phyloP scores from a whole-genome alignment of 64 coral and sea anemone genomes.

The Cladopsammia gracilis region DNA sequence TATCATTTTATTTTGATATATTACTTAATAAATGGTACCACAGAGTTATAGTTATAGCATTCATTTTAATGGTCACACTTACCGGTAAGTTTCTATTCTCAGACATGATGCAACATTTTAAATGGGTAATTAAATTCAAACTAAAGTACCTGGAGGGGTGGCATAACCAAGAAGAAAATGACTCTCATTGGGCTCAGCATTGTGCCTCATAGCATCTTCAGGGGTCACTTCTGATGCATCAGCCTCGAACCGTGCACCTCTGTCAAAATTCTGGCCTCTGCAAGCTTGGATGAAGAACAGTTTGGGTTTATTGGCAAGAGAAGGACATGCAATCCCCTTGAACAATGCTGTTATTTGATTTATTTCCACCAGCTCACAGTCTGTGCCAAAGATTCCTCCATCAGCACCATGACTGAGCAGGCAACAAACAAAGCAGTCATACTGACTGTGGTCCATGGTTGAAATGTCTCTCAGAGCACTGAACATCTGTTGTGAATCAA shows the following conservation, averaged over 20 bases:
- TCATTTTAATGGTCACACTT: too few relatives aligned
- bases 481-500: constrained; percentile 70
- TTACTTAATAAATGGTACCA: too few relatives aligned
- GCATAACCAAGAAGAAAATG: constrained; percentile 96
- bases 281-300: constrained; percentile 98
- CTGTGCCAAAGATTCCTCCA: constrained; percentile 87
- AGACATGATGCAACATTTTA: neutral
- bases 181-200: constrained; percentile 94
- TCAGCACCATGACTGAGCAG: constrained; percentile 82
- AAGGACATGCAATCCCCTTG: constrained; percentile 72
- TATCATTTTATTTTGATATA: too few relatives aligned
- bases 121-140: neutral
- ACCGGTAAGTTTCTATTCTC: too few relatives aligned
- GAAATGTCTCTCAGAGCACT: constrained; percentile 61
- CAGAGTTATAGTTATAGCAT: too few relatives aligned
- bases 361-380: constrained; percentile 65
- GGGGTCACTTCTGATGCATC: constrained; percentile 67
- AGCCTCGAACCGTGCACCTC: constrained; percentile 19
- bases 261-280: constrained; percentile 67
- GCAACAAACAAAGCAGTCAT: constrained; percentile 93
- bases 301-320: constrained; percentile 84
- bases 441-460: constrained; percentile 47
- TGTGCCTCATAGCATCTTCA: constrained; percentile 83
- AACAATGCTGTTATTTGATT: constrained; percentile 74
- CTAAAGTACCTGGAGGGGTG: constrained; percentile 74